Evolutionary conservation across 2,797 vertebrate species (phyloP), one percentile per base, ranked within the genome.

Genomic region (Hephaestus fuliginosus): DNA sequence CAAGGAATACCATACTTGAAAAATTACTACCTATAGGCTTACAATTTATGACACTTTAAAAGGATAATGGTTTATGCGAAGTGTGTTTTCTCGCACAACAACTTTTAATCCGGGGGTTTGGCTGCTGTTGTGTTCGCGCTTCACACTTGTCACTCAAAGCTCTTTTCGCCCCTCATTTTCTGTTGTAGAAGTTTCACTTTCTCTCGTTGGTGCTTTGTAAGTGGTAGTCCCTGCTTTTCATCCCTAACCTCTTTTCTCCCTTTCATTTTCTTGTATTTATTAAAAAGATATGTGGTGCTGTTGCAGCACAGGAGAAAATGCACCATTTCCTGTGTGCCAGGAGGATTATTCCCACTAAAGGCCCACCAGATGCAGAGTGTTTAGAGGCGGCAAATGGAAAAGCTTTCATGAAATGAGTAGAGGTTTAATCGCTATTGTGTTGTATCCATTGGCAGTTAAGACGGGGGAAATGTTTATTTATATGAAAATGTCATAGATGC

Each of bases 341-440:
- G 56, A 78, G 74, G 78, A 81, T 89, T 83, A 71, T 76, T 84
- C 55, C 30, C 58, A 63, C 70, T 36, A 68, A 85, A 83, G 67
- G 49, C 69, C 48, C 7, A 53, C 43, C 48, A 77, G 70, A 76
- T 58, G n/a, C 36, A 0, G 20, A 57, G 58, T 41, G 55, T 76
- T 68, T 39, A 60, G 70, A 73, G 4, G 74, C 71, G 71, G 80
- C n/a, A 56, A 87, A 76, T 57, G 58, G 62, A 78, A 86, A 81
- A 13, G 74, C 84, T 82, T 83, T 85, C 30, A 63, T 39, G 41
- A 78, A 82, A 80, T 13, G 58, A 74, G 73, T 0, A 49, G 63
- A 51, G 78, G 43, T 88, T 90, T 85, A 83, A 69, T 76, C 69
- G 28, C 48, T 46, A 74, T 82, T 88, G 80, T 71, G 58, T 68